Evolutionary conservation across 1,140 invertebrate species (phyloP), one percentile per base, ranked within the genome.

Genomic region (Pogonomyrmex barbatus): DNA sequence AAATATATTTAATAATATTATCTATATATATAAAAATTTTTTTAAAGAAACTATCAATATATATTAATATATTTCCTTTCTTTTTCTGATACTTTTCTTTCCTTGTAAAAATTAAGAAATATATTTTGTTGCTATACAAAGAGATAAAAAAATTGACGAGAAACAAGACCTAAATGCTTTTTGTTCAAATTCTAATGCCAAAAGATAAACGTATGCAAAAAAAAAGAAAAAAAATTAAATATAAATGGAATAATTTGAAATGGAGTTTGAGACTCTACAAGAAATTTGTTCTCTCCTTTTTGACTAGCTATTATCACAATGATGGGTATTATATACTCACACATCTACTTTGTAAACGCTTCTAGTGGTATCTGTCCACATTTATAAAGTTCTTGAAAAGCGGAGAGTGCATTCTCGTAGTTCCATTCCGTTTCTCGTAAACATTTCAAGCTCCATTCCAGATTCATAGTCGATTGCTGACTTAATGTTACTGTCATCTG

Each of bases 391-490:
- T 97, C 96, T 62, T 96, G 96, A 93, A 99, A 99, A 4, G 97
- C 97, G 63, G 96, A 95, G 0, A 97, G 94, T 5, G 98, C 97
- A 90, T 96, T 96, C 84, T 97, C 96, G 88, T 96, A 97, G 92
- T 98, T 96, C 98, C 98, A 99, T 30, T 96, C 96, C 14, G 97
- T 98, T 93, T 99, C 97, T 94, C 97, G 96, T 36, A 99, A 95
- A 93, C 98, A 99, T 93, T 98, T 98, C 89, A 91, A 96, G 65
- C 98, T 97, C 97, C 97, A 99, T 30, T 97, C 96, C 1, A 97
- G 87, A 94, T 98, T 99, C 98, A 99, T 98, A 81, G 97, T 97
- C 17, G 98, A 98, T 92, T 97, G 97, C 60, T 96, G 94, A 56
- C 96, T 95, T 86, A 99, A 96, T 60, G 96, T 95, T 67, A 96